These are phyloP conservation scores for Hyposmocoma kahamanoa DNA, from an alignment of 1,140 invertebrate species.

Conservation along the genomic window DNA sequence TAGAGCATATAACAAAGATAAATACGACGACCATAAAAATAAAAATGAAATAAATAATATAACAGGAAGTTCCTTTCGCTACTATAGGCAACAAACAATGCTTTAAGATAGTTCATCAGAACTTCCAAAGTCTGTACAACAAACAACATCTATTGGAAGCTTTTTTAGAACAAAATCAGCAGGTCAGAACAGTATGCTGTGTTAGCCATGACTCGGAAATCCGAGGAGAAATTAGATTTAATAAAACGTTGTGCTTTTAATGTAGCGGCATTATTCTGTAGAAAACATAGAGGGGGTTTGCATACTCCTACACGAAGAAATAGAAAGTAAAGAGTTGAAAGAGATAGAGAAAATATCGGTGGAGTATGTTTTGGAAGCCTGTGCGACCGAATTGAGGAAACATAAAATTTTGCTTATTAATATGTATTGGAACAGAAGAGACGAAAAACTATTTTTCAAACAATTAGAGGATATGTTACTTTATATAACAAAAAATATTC, in stretches of 20 bases:
- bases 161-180: neutral
- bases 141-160: neutral
- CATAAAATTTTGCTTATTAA: neutral
- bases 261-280: slow-evolving; percentile 2
- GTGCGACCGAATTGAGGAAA: slow-evolving; percentile 3
- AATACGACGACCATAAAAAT: too few relatives aligned
- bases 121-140: neutral
- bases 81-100: too few relatives aligned
- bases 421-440: slow-evolving; percentile 7
- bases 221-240: neutral
- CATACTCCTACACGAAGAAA: slow-evolving; percentile 1
- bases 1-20: too few relatives aligned
- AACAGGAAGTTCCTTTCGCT: too few relatives aligned
- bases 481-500: slow-evolving; percentile 1
- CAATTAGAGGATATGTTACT: neutral
- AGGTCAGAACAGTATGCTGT: neutral
- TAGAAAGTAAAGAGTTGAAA: neutral
- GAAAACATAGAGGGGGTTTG: neutral
- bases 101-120: neutral
- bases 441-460: neutral
- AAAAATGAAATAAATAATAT: too few relatives aligned
- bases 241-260: neutral
- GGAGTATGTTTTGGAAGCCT: slow-evolving; percentile 2
- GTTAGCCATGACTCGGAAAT: neutral
- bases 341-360: slow-evolving; percentile 1